A percentile compares a stretch with the other conserved stretches of the same genome.
These are phyloP conservation scores for Myotis yumanensis DNA, from an alignment of 2,113 vertebrate species.

Conservation along the genomic window DNA sequence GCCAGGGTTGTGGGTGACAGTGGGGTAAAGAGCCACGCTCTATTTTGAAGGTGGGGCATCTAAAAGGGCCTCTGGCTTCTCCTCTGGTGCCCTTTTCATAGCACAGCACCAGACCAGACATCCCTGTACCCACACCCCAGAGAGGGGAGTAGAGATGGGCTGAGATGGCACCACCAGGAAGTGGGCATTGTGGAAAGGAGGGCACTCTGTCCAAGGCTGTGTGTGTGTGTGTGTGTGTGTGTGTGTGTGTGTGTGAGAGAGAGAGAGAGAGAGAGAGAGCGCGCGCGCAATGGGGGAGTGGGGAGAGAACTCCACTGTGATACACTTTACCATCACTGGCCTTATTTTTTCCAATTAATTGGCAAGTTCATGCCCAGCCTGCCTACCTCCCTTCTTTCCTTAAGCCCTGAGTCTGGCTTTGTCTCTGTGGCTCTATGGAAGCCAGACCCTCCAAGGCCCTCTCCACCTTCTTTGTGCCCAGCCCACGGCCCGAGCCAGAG, in stretches of 20 bases:
- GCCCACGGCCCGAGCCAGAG: accelerated
- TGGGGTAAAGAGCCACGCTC: background rate
- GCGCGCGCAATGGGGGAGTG: accelerated
- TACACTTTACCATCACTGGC: background rate
- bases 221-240: background rate
- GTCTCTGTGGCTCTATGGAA: accelerated
- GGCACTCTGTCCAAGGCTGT: too few species aligned
- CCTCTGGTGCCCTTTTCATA: accelerated
- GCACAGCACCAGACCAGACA: too few species aligned
- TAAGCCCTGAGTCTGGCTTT: background rate
- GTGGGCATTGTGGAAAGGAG: background rate
- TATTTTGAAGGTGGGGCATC: background rate
- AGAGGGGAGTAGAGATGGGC: background rate
- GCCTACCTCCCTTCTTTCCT: background rate
- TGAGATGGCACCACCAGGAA: background rate
- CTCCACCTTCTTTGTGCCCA: accelerated
- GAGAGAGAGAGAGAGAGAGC: background rate
- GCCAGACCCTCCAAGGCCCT: background rate
- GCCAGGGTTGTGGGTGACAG: background rate
- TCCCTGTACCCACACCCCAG: accelerated
- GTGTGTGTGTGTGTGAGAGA: too few species aligned
- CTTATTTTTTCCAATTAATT: background rate
- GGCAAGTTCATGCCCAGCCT: too few species aligned
- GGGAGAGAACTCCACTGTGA: background rate
- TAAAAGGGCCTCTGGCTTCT: background rate